Evolutionary conservation across 2,113 vertebrate species (phyloP).

Genomic region (Anguilla rostrata): DNA sequence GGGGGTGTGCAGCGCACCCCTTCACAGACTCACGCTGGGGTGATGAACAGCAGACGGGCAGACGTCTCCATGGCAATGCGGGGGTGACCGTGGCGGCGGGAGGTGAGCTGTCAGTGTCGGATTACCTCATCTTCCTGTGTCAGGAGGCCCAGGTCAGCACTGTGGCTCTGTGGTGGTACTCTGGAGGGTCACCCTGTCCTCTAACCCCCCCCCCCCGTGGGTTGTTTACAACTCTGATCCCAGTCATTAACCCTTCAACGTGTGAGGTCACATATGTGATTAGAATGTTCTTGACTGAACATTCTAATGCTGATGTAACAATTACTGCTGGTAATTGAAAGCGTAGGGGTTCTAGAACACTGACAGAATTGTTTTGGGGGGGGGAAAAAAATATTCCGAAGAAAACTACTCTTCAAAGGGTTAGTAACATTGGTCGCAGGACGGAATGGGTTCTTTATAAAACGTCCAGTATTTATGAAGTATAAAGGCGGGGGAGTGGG

Average conservation of each 20-base stretch:
- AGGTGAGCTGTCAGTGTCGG: not conserved
- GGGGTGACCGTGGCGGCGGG: not conserved
- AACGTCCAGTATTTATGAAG: not conserved
- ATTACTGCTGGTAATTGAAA: not conserved
- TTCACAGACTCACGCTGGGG: not conserved
- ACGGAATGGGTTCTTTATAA: not conserved
- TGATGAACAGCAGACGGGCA: not conserved
- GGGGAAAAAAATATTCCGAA: too few relatives aligned
- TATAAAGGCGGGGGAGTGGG: not conserved
- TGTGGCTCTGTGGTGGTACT: too few relatives aligned
- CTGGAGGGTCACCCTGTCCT: not conserved
- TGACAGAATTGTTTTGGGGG: too few relatives aligned
- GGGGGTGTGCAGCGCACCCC: too few relatives aligned
- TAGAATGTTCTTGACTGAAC: too few relatives aligned
- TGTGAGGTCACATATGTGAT: too few relatives aligned
- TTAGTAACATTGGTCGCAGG: not conserved
- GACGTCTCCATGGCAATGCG: not conserved
- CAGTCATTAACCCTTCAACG: not conserved
- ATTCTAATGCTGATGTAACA: too few relatives aligned
- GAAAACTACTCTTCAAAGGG: too few relatives aligned
- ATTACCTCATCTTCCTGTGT: not conserved
- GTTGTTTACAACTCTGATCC: not conserved
- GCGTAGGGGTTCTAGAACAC: too few relatives aligned
- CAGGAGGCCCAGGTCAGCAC: not conserved
- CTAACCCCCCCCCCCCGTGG: not conserved